Conservation (phyloP, 2,113 vertebrate species). For the Athene noctua region DNA sequence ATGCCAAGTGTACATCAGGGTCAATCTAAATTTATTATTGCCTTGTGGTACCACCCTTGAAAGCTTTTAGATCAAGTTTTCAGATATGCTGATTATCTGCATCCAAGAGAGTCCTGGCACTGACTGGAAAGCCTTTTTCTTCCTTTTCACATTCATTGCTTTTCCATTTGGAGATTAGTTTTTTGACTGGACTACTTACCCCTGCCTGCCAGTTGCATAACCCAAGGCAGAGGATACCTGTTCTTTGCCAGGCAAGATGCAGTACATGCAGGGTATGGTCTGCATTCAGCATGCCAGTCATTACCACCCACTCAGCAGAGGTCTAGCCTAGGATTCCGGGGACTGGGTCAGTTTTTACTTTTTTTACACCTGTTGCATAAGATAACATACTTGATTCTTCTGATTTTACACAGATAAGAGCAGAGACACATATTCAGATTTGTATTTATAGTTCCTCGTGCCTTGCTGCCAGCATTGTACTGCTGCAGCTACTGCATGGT, state of each 20-base stretch:
- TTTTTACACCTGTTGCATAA: neutral
- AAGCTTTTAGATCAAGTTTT: slow-evolving; percentile 16
- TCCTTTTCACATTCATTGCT: neutral
- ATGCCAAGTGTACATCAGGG: neutral
- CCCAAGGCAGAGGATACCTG: fast-evolving
- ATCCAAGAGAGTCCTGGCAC: neutral
- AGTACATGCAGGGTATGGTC: fast-evolving
- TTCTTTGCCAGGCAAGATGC: neutral
- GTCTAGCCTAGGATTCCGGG: neutral
- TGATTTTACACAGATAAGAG: neutral
- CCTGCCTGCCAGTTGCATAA: neutral
- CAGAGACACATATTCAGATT: neutral
- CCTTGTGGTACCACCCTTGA: neutral
- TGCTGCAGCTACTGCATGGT: neutral
- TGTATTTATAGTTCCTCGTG: fast-evolving
- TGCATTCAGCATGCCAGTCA: neutral
- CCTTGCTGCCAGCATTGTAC: neutral
- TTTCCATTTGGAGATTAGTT: slow-evolving; percentile 9
- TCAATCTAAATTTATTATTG: neutral
- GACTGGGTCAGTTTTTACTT: fast-evolving
- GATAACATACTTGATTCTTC: fast-evolving
- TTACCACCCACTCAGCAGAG: neutral
- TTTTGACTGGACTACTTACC: neutral
- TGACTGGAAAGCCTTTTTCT: neutral
- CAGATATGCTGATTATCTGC: neutral